These are phyloP conservation scores for Ferdinandea cuprea DNA, from an alignment of 2,888 invertebrate genomes.

Conservation along the genomic window DNA sequence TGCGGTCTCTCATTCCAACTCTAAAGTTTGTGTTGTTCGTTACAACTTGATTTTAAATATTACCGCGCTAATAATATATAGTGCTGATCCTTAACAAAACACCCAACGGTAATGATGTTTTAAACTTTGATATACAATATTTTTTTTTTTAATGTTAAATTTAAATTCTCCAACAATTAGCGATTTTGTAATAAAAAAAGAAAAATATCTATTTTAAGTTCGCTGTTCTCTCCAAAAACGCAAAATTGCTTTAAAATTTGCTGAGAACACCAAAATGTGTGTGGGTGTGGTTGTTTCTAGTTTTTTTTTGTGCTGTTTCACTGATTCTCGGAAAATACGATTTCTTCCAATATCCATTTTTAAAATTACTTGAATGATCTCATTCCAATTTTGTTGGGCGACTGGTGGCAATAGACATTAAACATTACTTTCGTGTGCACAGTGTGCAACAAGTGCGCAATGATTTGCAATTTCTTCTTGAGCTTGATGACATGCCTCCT, in stretches of 20 bases:
- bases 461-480: constrained; percentile 8
- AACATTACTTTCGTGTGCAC: constrained; percentile 49
- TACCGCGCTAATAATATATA: constrained; percentile 30
- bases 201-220: constrained; percentile 73
- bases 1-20: constrained; percentile 44
- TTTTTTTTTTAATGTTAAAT: constrained; percentile 9
- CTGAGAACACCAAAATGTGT: constrained; percentile 49
- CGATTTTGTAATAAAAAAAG: constrained; percentile 66
- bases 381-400: constrained; percentile 41
- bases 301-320: constrained; percentile 6
- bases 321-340: constrained; percentile 50
- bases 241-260: constrained; percentile 36
- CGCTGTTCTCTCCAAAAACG: constrained; percentile 62
- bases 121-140: neutral
- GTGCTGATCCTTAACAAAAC: constrained; percentile 36
- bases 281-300: constrained; percentile 60
- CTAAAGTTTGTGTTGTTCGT: constrained; percentile 25
- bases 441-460: constrained; percentile 56
- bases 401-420: constrained; percentile 36
- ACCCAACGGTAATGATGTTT: constrained; percentile 46
- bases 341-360: constrained; percentile 59
- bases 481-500: neutral
- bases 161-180: constrained; percentile 21
- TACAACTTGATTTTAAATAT: constrained; percentile 19
- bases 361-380: constrained; percentile 71